Evolutionary conservation across 2,888 invertebrate genomes (phyloP).

Genomic region (Argyresthia goedartella): DNA sequence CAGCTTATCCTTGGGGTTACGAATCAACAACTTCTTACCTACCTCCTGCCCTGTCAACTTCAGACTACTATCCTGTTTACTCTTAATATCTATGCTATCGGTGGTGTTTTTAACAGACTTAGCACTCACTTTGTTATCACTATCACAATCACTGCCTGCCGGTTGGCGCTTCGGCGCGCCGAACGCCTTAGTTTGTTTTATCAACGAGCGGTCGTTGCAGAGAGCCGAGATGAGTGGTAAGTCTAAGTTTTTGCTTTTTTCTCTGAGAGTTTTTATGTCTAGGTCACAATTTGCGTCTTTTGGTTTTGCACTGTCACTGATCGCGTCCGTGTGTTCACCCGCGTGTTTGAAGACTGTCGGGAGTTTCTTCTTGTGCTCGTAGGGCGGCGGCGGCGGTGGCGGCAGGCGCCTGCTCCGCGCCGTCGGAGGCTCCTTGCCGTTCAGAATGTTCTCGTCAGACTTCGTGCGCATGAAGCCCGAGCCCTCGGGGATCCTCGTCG

Average conservation of each 20-base stretch:
- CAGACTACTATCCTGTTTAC: slow-evolving; percentile 60
- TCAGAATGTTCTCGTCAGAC: slow-evolving; percentile 86
- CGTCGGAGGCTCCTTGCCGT: slow-evolving; percentile 61
- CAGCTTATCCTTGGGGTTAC: slow-evolving; percentile 84
- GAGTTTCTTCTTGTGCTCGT: slow-evolving; percentile 64
- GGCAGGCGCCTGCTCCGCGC: slow-evolving; percentile 67
- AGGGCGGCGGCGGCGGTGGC: slow-evolving; percentile 67
- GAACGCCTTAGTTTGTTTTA: slow-evolving; percentile 90
- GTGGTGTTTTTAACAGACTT: slow-evolving; percentile 56
- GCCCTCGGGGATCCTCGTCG: slow-evolving; percentile 62
- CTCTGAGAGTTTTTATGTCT: slow-evolving; percentile 87
- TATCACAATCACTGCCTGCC: slow-evolving; percentile 55
- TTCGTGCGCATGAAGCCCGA: slow-evolving; percentile 76
- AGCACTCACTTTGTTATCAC: slow-evolving; percentile 34
- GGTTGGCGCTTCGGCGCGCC: slow-evolving; percentile 77
- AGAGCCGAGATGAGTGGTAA: slow-evolving; percentile 93
- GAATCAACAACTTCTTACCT: slow-evolving; percentile 52
- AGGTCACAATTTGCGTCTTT: slow-evolving; percentile 62
- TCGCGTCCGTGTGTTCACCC: slow-evolving; percentile 29
- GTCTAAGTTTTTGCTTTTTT: slow-evolving; percentile 91
- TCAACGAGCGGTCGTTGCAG: slow-evolving; percentile 91
- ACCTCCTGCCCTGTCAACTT: slow-evolving; percentile 77
- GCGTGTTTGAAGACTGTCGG: slow-evolving; percentile 62
- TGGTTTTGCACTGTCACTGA: slow-evolving; percentile 43
- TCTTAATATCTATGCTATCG: slow-evolving; percentile 56